Base-by-base conservation (phyloP, 2,888 invertebrate genomes). In the Melanostoma mellinum region DNA sequence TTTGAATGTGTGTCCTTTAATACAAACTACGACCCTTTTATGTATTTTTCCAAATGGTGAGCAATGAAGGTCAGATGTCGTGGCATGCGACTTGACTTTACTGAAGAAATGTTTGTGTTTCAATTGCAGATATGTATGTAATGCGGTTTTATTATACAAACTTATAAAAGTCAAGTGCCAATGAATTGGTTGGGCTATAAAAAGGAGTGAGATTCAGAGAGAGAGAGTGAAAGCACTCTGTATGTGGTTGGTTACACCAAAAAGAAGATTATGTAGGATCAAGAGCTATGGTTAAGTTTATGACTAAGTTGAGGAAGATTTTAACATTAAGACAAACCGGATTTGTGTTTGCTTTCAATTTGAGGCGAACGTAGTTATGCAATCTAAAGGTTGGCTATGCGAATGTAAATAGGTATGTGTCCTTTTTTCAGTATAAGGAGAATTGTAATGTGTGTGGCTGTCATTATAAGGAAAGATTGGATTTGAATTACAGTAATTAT, bases 201-300 rank as follows among this genome's bases (percentile, higher is more conserved):
- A 63, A 36, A 20, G 53, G 10, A 10, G 55, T 30, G 42, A 33
- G 8, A n/a, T 35, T n/a, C n/a, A n/a, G n/a, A 0, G 5, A 38
- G 46, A 3, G 52, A 35, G 9, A 30, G 56, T 10, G 48, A 33
- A 46, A 10, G 6, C 4, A 60, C 60, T 75, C 6, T 6, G 50
- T 48, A 53, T 71, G 60, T 48, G 71, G 20, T 35, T 44, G 60
- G 35, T 63, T 50, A 32, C 52, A 56, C 36, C 32, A 36, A 68
- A 72, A 63, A 63, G 48, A 50, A 72, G 55, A 81, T 68, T 67
- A 77, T 68, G 68, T 77, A 73, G 77, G 73, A 82, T 82, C 82
- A 82, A 69, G 63, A 50, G 56, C 68, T 74, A 67, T 56, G 61
- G 63, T 73, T 73, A 46, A 69, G 82, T 68, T 74, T 58, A 82